Conservation (phyloP, 2,113 vertebrate species). For the Archilochus colubris region DNA sequence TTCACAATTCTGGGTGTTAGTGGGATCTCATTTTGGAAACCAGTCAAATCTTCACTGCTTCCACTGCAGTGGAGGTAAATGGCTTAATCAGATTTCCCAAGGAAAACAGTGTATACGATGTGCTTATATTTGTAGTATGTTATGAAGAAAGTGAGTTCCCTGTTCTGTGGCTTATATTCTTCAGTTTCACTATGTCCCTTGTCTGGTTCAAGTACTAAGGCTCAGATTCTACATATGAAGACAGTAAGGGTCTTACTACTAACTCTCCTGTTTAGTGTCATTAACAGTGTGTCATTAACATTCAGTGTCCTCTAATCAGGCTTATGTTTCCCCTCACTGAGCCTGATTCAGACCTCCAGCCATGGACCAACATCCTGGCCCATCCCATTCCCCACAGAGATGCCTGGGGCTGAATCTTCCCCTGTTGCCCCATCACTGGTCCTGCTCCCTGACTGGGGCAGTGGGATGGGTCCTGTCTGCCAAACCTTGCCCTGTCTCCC, state of each 20-base stretch:
- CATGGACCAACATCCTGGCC: neutral
- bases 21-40: neutral
- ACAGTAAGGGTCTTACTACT: neutral
- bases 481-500: neutral
- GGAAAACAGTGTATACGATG: neutral
- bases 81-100: neutral
- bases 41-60: neutral
- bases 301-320: neutral
- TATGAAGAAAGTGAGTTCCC: neutral
- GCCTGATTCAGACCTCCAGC: neutral
- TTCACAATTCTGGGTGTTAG: neutral
- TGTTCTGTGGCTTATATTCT: neutral
- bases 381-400: too few relatives aligned
- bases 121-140: neutral
- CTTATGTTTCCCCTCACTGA: too few relatives aligned
- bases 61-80: neutral
- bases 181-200: neutral
- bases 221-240: too few relatives aligned
- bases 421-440: rapidly evolving
- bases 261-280: neutral
- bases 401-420: neutral
- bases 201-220: neutral
- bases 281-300: neutral
- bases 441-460: neutral
- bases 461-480: too few relatives aligned